phyloP scores from a whole-genome alignment of 2,888 invertebrate genomes.

The Acheta domesticus region DNA sequence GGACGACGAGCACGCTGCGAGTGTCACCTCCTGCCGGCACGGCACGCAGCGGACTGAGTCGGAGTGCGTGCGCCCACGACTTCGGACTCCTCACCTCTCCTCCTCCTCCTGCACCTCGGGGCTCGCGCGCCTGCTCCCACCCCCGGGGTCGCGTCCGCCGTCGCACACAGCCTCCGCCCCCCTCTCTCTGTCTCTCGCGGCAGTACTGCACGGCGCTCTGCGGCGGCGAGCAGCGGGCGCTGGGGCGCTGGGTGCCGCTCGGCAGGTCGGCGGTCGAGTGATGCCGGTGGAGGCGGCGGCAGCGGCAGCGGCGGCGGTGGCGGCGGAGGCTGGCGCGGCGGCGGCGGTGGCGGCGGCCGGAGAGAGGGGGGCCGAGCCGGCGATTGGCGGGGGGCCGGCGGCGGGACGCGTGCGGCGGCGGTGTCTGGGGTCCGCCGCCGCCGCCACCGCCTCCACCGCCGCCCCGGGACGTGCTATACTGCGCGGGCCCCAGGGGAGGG shows the following conservation, averaged over 20 bases:
- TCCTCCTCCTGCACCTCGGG: background rate
- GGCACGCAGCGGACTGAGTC: background rate
- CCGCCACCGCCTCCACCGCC: background rate
- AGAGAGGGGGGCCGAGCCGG: background rate
- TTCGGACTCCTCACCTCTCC: background rate
- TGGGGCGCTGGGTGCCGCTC: background rate
- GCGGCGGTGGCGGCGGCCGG: background rate
- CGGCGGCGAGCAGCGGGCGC: background rate
- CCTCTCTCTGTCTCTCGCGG: background rate
- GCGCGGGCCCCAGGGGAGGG: background rate
- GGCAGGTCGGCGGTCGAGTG: slow-evolving; percentile 18
- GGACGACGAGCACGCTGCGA: background rate
- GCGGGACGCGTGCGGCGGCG: background rate
- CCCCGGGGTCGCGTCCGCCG: background rate
- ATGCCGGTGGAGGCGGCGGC: background rate
- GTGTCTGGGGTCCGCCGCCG: background rate
- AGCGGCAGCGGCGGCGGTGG: background rate
- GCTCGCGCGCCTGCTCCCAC: background rate
- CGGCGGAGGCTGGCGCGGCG: background rate
- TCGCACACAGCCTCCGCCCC: background rate
- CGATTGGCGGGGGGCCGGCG: background rate
- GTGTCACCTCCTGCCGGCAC: background rate
- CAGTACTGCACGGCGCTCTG: background rate
- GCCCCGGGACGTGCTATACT: background rate
- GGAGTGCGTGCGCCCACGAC: background rate